phyloP scores from a whole-genome alignment of 2,797 vertebrate genomes.

The Periparus ater region DNA sequence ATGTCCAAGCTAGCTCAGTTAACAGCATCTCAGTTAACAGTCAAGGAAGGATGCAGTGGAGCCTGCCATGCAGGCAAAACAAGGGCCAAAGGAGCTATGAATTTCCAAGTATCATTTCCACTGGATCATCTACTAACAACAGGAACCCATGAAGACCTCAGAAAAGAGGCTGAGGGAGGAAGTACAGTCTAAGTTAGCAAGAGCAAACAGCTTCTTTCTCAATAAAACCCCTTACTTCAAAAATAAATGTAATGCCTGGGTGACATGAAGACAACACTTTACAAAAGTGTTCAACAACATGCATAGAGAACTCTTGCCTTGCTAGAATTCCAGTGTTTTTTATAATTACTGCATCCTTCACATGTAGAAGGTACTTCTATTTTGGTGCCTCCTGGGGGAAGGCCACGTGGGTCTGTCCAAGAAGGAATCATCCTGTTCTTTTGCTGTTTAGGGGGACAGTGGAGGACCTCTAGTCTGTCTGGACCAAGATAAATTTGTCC shows the following conservation, averaged over 20 bases:
- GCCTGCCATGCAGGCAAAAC: neutral
- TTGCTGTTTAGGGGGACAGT: constrained; percentile 88
- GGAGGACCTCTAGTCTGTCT: constrained; percentile 92
- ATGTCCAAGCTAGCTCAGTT: neutral
- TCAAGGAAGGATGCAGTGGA: neutral
- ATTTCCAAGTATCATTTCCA: neutral
- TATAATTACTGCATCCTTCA: fast-evolving
- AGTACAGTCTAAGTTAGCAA: neutral
- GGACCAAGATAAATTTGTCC: constrained; percentile 82
- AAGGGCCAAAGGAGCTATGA: neutral
- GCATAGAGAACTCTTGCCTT: neutral
- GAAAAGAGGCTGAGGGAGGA: neutral
- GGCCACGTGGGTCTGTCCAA: neutral
- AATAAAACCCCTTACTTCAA: neutral
- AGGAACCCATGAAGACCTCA: neutral
- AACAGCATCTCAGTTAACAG: neutral
- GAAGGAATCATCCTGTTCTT: neutral
- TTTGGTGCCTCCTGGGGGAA: neutral
- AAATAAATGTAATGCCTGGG: neutral
- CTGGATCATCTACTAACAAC: neutral
- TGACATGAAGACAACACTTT: neutral
- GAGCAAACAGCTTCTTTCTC: neutral
- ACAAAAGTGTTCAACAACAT: neutral
- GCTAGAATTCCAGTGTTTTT: neutral
- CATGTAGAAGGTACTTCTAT: neutral